These are phyloP conservation scores for Ailurus styani DNA, from an alignment of 2,113 vertebrate species.

Conservation along the genomic window DNA sequence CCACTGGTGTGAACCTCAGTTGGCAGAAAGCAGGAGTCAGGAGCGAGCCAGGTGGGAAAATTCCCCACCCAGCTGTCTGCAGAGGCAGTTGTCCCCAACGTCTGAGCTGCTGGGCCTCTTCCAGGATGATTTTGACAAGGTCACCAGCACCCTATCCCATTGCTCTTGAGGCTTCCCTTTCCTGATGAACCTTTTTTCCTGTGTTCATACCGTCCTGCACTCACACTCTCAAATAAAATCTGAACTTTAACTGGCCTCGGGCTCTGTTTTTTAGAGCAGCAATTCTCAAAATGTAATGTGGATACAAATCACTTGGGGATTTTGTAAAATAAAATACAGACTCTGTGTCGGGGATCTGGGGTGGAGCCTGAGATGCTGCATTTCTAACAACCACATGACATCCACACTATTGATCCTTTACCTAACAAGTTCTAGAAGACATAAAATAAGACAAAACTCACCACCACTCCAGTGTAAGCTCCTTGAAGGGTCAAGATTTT, in stretches of 20 bases:
- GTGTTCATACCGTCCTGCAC: background rate
- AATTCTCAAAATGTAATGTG: background rate
- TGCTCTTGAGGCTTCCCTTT: background rate
- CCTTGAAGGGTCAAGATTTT: background rate
- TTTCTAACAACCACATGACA: background rate
- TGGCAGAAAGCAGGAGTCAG: background rate
- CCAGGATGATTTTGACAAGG: background rate
- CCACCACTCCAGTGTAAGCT: background rate
- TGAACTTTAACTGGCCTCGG: background rate
- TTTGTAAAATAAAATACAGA: conserved; percentile 11
- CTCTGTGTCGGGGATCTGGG: background rate
- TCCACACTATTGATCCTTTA: background rate
- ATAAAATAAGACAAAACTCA: background rate
- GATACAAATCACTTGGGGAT: background rate
- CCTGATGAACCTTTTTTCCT: background rate
- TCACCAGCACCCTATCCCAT: too few relatives aligned
- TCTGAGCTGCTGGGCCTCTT: background rate
- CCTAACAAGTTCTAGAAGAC: background rate
- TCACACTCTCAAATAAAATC: background rate
- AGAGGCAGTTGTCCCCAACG: background rate
- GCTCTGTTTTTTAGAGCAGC: background rate
- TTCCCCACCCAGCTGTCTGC: background rate
- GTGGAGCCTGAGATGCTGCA: background rate
- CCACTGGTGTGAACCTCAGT: background rate
- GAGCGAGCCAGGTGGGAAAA: background rate